Conservation (phyloP, 2,888 invertebrate species). For the Nomada hirtipes region DNA sequence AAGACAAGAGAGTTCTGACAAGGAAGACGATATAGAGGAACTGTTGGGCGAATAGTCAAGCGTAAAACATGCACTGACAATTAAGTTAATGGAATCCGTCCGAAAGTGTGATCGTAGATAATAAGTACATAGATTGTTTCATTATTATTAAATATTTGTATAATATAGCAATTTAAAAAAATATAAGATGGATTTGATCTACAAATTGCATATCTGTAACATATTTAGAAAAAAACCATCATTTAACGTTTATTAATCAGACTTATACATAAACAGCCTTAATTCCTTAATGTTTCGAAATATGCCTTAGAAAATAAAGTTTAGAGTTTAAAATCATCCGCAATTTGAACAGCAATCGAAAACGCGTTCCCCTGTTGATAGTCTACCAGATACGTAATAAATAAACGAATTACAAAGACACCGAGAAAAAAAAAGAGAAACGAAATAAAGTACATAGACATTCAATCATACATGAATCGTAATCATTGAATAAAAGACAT, state of each 20-base stretch:
- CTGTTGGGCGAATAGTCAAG: constrained; percentile 78
- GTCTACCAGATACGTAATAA: constrained; percentile 45
- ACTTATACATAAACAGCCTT: constrained; percentile 69
- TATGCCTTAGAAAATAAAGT: constrained; percentile 17
- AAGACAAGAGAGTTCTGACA: constrained; percentile 78
- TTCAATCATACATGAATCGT: background rate
- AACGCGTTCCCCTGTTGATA: constrained; percentile 1
- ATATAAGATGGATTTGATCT: background rate
- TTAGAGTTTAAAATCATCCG: constrained; percentile 31
- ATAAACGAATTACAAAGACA: constrained; percentile 39
- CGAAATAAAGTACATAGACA: constrained; percentile 13
- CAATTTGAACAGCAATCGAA: constrained; percentile 11
- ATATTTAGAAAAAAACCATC: constrained; percentile 64
- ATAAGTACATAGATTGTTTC: constrained; percentile 6
- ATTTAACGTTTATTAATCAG: constrained; percentile 70
- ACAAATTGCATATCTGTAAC: background rate
- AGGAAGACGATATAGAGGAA: constrained; percentile 82
- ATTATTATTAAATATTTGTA: constrained; percentile 27
- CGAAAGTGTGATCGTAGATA: constrained; percentile 63
- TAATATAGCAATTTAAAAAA: constrained; percentile 3
- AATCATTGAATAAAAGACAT: constrained; percentile 35
- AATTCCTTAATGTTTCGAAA: constrained; percentile 41
- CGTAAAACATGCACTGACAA: background rate
- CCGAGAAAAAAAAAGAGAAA: constrained; percentile 7
- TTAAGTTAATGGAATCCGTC: constrained; percentile 63